A percentile compares a stretch with the other conserved stretches of the same genome.
These are phyloP conservation scores for Odocoileus virginianus DNA, from an alignment of 2,113 vertebrate species.

Conservation along the genomic window DNA sequence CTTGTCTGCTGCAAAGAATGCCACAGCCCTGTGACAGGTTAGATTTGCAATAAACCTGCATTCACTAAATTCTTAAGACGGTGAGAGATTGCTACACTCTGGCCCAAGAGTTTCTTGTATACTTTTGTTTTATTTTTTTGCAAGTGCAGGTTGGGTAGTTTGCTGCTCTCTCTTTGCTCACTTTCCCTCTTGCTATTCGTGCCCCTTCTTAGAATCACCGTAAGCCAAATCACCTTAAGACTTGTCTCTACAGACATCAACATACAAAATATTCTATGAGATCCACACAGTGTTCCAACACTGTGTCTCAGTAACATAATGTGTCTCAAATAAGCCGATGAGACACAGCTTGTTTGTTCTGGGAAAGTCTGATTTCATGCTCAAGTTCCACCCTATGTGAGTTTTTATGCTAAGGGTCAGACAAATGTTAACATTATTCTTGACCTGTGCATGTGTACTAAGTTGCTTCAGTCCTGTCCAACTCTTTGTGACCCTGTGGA, in stretches of 20 bases:
- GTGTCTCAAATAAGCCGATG: not conserved
- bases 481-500: not conserved
- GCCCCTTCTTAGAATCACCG: not conserved
- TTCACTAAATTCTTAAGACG: constrained; percentile 21
- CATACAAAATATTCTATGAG: not conserved
- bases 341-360: not conserved
- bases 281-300: not conserved
- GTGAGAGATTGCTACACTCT: not conserved
- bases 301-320: not conserved
- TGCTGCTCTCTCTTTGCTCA: not conserved
- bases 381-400: not conserved
- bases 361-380: not conserved
- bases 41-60: constrained; percentile 23
- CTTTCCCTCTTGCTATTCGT: not conserved
- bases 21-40: constrained; percentile 45
- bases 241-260: not conserved
- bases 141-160: not conserved
- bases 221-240: not conserved
- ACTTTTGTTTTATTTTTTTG: not conserved
- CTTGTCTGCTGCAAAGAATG: constrained; percentile 41
- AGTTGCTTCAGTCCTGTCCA: not conserved
- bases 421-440: not conserved
- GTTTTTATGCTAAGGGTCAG: not conserved
- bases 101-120: not conserved
- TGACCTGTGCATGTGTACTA: not conserved